Evolutionary conservation across 2,113 vertebrate species (phyloP).

Genomic region (Taurulus bubalis): DNA sequence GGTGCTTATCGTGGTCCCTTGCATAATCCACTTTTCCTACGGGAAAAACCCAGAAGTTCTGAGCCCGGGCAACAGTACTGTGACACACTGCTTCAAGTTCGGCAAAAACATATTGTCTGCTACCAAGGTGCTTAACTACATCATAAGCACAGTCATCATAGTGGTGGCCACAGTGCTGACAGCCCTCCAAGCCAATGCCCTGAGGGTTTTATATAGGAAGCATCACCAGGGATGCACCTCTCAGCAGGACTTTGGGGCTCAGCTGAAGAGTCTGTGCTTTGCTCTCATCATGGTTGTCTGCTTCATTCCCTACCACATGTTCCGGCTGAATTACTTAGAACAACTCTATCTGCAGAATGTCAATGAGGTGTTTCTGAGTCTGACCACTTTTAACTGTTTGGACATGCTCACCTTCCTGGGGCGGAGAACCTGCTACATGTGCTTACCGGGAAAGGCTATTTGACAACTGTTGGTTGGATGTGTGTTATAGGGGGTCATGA

Average conservation of each 20-base stretch:
- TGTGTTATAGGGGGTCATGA: background rate
- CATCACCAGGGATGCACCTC: conserved; percentile 70
- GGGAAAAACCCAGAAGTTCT: background rate
- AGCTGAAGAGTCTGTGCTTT: conserved; percentile 90
- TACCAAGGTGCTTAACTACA: conserved; percentile 82
- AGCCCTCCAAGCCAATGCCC: conserved; percentile 82
- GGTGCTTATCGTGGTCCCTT: conserved; percentile 76
- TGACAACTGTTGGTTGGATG: conserved; percentile 20
- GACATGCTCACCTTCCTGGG: conserved; percentile 86
- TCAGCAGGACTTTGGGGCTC: conserved; percentile 91
- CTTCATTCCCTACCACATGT: conserved; percentile 90
- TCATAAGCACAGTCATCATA: conserved; percentile 70
- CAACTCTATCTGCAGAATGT: fast-evolving
- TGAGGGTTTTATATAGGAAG: conserved; percentile 76
- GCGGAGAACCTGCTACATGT: conserved; percentile 45
- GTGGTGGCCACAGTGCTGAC: conserved; percentile 72
- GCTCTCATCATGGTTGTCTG: conserved; percentile 87
- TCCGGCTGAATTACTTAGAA: conserved; percentile 84
- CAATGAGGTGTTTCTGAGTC: conserved; percentile 90
- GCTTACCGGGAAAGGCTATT: conserved; percentile 1
- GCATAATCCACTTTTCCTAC: conserved; percentile 74
- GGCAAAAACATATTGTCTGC: conserved; percentile 29
- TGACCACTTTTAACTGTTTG: conserved; percentile 90
- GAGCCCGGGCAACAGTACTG: fast-evolving
- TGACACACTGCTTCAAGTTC: conserved; percentile 85